Conservation (phyloP, 2,113 vertebrate species). For the Falco punctatus region DNA sequence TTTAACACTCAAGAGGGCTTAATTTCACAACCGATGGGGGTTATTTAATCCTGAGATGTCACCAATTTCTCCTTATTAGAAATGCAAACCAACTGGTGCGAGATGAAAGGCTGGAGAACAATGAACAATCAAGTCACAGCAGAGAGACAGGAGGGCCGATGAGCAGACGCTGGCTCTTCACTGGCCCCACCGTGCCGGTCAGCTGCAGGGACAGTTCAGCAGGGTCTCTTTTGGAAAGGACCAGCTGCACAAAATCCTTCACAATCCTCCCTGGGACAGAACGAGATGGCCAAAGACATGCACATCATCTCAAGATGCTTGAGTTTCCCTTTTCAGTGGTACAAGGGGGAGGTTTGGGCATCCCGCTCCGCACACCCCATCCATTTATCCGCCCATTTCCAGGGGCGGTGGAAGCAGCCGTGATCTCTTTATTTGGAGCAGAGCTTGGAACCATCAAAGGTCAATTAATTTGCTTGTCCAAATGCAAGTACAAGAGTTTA, state of each 20-base stretch:
- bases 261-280: neutral
- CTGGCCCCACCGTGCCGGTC: neutral
- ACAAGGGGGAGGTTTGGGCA: neutral
- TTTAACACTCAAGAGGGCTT: neutral
- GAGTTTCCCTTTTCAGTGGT: rapidly evolving
- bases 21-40: neutral
- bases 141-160: neutral
- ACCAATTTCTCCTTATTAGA: neutral
- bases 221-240: neutral
- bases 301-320: rapidly evolving
- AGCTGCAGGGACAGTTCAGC: rapidly evolving
- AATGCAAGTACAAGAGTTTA: conserved; percentile 2
- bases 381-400: neutral
- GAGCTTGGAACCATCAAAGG: neutral
- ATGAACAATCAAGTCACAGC: neutral
- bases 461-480: neutral
- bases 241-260: rapidly evolving
- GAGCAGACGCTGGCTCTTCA: neutral
- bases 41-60: neutral
- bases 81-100: neutral
- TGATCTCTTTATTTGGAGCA: neutral
- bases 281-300: neutral
- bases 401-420: neutral
- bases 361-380: neutral
- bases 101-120: neutral